These are phyloP conservation scores for Drosophila mimetica DNA, from an alignment of 2,888 invertebrate genomes.

Conservation along the genomic window DNA sequence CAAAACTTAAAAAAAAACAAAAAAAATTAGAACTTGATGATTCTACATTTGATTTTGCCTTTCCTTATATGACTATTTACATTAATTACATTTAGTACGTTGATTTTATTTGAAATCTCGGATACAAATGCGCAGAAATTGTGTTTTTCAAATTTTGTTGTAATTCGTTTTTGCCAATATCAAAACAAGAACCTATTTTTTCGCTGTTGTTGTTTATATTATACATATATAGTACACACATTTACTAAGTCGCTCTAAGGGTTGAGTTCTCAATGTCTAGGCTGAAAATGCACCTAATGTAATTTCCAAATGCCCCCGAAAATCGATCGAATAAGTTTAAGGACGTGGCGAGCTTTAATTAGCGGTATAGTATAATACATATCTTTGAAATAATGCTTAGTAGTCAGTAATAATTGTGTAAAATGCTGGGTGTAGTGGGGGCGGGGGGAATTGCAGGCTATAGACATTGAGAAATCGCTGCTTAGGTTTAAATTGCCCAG, in stretches of 20 bases:
- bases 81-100: conserved; percentile 45
- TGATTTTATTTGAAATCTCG: conserved; percentile 46
- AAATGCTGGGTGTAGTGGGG: conserved; percentile 34
- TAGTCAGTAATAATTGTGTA: conserved; percentile 27
- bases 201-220: conserved; percentile 42
- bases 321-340: conserved; percentile 15
- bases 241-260: conserved; percentile 29
- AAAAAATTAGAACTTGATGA: conserved; percentile 7
- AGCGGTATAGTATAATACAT: conserved; percentile 1
- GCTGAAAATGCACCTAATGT: conserved; percentile 13
- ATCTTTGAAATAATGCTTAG: conserved; percentile 22
- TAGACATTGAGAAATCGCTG: conserved; percentile 41
- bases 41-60: conserved; percentile 56
- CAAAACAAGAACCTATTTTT: conserved; percentile 36
- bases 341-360: conserved; percentile 28
- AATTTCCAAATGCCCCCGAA: conserved; percentile 7
- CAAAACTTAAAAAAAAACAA: conserved; percentile 1
- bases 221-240: conserved; percentile 16
- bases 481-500: conserved; percentile 60
- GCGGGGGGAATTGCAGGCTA: conserved; percentile 17
- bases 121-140: conserved; percentile 68
- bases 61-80: conserved; percentile 32
- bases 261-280: conserved; percentile 41
- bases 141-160: conserved; percentile 84
- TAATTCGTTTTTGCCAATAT: conserved; percentile 74